A percentile compares a stretch with the other conserved stretches of the same genome.
These are phyloP conservation scores for Trinectes maculatus DNA, from an alignment of 2,113 vertebrate genomes.

Conservation along the genomic window DNA sequence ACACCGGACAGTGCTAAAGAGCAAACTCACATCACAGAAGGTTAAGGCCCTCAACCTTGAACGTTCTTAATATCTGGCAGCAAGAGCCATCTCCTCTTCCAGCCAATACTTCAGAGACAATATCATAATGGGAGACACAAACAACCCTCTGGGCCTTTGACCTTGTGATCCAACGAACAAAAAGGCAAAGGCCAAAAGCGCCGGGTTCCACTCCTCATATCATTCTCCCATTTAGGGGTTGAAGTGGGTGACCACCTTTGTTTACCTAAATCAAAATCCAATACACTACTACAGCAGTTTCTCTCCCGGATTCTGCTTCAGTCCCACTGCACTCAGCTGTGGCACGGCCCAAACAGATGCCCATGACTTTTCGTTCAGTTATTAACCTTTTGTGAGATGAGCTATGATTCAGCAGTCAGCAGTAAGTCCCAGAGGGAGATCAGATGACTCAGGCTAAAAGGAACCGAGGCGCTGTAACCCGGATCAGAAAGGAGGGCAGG, in stretches of 20 bases:
- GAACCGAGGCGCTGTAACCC: conserved; percentile 27
- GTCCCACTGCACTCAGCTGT: conserved; percentile 59
- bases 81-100: conserved; percentile 1
- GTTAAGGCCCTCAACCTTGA: conserved; percentile 28
- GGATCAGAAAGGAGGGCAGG: conserved; percentile 18
- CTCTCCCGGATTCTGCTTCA: conserved; percentile 28
- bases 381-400: conserved; percentile 79
- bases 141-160: conserved; percentile 50
- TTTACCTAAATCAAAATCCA: conserved; percentile 80
- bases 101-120: conserved; percentile 49
- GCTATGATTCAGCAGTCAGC: conserved; percentile 63
- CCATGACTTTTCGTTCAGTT: conserved; percentile 80
- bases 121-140: conserved; percentile 55
- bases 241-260: conserved; percentile 55
- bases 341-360: conserved; percentile 65
- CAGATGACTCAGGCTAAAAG: conserved; percentile 53
- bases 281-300: conserved; percentile 61
- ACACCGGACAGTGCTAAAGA: conserved; percentile 10
- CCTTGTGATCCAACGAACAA: conserved; percentile 43
- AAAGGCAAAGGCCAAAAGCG: conserved; percentile 28
- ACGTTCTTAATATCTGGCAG: conserved; percentile 47
- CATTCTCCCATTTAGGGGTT: conserved; percentile 3
- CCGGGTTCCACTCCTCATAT: conserved; percentile 9
- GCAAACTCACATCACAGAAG: conserved; percentile 34
- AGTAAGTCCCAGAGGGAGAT: conserved; percentile 42